A percentile compares a stretch with the other conserved stretches of the same genome.
phyloP scores from a whole-genome alignment of 2,113 vertebrate genomes.

The Addax nasomaculatus region DNA sequence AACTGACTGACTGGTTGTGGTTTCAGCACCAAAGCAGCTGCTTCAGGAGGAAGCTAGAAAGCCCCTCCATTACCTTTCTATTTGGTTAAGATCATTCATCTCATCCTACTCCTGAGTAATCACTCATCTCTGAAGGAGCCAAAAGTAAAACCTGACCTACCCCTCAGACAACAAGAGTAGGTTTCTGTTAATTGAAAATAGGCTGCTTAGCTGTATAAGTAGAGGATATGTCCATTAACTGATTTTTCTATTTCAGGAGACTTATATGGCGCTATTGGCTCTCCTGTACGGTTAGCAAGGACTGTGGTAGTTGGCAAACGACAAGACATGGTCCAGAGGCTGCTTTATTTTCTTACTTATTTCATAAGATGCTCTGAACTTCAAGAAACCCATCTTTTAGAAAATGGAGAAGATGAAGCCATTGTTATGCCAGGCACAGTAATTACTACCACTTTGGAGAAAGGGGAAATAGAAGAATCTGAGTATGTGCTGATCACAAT shows the following conservation, averaged over 20 bases:
- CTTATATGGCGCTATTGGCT: slow-evolving; percentile 96
- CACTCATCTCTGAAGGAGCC: slow-evolving; percentile 3
- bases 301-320: slow-evolving; percentile 94
- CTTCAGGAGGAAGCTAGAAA: not conserved
- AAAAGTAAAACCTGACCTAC: not conserved
- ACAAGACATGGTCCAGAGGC: slow-evolving; percentile 94
- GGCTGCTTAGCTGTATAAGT: not conserved
- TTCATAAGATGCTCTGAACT: slow-evolving; percentile 99
- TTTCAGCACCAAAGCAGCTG: slow-evolving; percentile 9
- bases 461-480: slow-evolving; percentile 96
- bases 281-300: slow-evolving; percentile 93
- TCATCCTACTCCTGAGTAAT: not conserved
- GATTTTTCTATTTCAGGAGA: slow-evolving; percentile 84
- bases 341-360: slow-evolving; percentile 97
- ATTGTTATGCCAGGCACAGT: slow-evolving; percentile 97
- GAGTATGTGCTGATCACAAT: slow-evolving; percentile 97
- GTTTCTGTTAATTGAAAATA: slow-evolving; percentile 31
- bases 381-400: slow-evolving; percentile 94
- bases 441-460: slow-evolving; percentile 95
- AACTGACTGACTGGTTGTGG: not conserved
- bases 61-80: not conserved
- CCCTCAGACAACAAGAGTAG: not conserved
- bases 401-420: slow-evolving; percentile 94
- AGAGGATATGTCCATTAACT: slow-evolving; percentile 13
- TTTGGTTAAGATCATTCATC: not conserved